These are phyloP conservation scores for Luidia sarsii DNA, from an alignment of 53 echinoderm and acorn worm species.

Conservation along the genomic window DNA sequence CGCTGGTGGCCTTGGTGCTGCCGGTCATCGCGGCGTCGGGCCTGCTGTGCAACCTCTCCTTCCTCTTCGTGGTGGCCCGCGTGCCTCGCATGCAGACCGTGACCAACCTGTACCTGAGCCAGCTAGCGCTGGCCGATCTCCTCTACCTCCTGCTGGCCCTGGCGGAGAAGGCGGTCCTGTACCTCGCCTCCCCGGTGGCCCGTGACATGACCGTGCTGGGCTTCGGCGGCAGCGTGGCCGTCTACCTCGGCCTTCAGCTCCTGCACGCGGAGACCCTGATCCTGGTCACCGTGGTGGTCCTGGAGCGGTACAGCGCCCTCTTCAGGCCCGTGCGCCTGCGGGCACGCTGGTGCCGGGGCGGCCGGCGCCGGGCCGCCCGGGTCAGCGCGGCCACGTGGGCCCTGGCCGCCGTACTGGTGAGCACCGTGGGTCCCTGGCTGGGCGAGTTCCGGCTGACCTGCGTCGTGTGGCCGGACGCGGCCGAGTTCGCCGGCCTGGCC, in stretches of 20 bases:
- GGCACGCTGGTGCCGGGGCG: slow-evolving; percentile 11
- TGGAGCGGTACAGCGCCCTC: slow-evolving; percentile 39
- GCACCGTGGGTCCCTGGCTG: slow-evolving; percentile 21
- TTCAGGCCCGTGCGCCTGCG: slow-evolving; percentile 22
- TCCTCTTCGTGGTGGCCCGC: slow-evolving; percentile 32
- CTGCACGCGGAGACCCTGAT: slow-evolving; percentile 40
- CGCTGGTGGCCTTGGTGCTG: neutral
- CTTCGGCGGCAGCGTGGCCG: slow-evolving; percentile 18
- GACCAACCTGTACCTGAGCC: slow-evolving; percentile 40
- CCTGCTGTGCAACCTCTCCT: slow-evolving; percentile 17
- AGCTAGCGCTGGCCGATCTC: slow-evolving; percentile 24
- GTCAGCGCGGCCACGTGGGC: slow-evolving; percentile 12
- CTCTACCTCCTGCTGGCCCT: neutral
- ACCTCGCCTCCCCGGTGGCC: slow-evolving; percentile 9
- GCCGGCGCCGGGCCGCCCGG: slow-evolving; percentile 10
- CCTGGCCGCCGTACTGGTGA: slow-evolving; percentile 2
- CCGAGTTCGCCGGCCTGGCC: neutral
- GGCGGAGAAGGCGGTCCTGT: neutral
- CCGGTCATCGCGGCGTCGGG: slow-evolving; percentile 27
- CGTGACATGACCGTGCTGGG: slow-evolving; percentile 28
- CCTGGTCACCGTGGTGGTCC: slow-evolving; percentile 33
- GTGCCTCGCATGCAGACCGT: slow-evolving; percentile 44
- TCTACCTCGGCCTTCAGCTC: neutral
- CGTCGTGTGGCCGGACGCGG: slow-evolving; percentile 2
- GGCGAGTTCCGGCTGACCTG: slow-evolving; percentile 11